Evolutionary conservation across 2,113 vertebrate species (phyloP).

Genomic region (Bostrychus sinensis): DNA sequence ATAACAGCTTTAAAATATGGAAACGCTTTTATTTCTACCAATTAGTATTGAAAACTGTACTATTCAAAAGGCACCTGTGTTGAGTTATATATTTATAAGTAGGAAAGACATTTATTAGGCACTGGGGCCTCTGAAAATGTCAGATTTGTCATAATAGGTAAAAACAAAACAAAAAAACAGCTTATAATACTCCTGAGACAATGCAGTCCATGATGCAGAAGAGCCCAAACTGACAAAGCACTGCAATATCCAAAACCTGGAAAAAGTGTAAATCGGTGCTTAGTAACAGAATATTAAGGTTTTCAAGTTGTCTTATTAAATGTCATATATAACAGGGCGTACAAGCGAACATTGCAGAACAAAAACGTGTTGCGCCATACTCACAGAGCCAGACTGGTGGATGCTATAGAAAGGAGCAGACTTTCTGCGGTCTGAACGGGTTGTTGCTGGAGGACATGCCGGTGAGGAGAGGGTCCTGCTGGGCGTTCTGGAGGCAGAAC

Average conservation of each 20-base stretch:
- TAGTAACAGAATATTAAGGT: too few relatives aligned
- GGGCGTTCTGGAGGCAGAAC: conserved; percentile 94
- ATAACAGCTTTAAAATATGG: neutral
- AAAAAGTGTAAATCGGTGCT: neutral
- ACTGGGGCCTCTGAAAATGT: conserved; percentile 31
- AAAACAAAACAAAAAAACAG: conserved; percentile 32
- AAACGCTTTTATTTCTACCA: neutral
- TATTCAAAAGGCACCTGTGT: conserved; percentile 56
- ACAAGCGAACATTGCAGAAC: too few relatives aligned
- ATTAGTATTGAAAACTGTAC: conserved; percentile 29
- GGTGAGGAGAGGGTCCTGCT: conserved; percentile 94
- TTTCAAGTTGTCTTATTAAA: too few relatives aligned
- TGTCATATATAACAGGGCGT: too few relatives aligned
- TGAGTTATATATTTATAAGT: conserved; percentile 28
- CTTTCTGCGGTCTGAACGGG: conserved; percentile 95
- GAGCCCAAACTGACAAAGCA: conserved; percentile 22
- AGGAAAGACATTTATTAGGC: conserved; percentile 35
- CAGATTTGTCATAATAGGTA: conserved; percentile 24
- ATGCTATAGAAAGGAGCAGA: conserved; percentile 92
- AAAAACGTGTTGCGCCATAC: conserved; percentile 15
- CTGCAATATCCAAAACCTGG: conserved; percentile 43
- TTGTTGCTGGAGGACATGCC: conserved; percentile 95
- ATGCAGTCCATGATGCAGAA: conserved; percentile 51
- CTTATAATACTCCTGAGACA: conserved; percentile 48
- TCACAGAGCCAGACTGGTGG: conserved; percentile 25